A percentile compares a stretch with the other conserved stretches of the same genome.
phyloP scores from a whole-genome alignment of 2,888 invertebrate species.

The Odontomyia ornata region DNA sequence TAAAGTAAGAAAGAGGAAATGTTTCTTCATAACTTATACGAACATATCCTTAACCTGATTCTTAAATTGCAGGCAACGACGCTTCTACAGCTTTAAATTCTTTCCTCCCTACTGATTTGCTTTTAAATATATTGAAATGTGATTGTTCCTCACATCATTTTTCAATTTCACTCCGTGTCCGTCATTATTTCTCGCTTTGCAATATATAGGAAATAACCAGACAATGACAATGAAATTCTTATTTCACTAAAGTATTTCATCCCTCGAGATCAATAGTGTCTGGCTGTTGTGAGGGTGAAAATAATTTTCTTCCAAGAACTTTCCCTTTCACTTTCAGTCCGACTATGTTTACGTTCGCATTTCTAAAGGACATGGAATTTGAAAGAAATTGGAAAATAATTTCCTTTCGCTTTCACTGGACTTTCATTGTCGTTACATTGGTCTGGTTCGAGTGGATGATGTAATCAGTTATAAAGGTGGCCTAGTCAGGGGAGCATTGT shows the following conservation, averaged over 20 bases:
- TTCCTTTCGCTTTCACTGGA: neutral
- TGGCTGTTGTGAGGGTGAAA: neutral
- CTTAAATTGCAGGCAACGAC: no score
- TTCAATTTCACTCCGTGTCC: no score
- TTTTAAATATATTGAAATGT: no score
- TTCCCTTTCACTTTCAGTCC: neutral
- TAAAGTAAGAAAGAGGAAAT: no score
- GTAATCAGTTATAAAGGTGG: neutral
- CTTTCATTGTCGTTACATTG: neutral
- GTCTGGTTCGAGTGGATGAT: neutral
- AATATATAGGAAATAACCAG: neutral
- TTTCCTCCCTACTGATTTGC: no score
- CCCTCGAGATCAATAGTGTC: conserved; percentile 17
- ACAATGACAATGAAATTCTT: conserved; percentile 23
- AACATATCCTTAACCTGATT: no score
- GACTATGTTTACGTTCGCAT: neutral
- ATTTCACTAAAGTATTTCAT: neutral
- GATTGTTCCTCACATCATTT: no score
- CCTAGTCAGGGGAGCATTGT: neutral
- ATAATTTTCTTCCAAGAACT: neutral
- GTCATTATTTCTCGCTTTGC: no score
- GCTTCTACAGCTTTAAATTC: no score
- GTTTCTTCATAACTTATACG: no score
- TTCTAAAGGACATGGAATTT: neutral
- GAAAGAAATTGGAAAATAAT: conserved; percentile 10